phyloP scores from a whole-genome alignment of 2,888 invertebrate genomes.

The Drosophila colorata region DNA sequence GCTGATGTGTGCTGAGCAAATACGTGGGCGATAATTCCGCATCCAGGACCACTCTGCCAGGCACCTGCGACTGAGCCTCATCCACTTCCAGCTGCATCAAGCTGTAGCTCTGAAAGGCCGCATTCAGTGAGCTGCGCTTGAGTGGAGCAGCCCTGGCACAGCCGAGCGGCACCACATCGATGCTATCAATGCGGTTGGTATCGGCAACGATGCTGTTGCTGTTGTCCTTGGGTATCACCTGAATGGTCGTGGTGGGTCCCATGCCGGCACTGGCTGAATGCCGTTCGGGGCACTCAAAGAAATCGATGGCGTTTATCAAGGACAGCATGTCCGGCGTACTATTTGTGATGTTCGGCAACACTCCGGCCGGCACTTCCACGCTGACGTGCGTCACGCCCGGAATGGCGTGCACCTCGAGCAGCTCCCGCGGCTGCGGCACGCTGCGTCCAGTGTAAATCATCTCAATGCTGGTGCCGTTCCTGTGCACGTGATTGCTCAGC shows the following conservation, averaged over 20 bases:
- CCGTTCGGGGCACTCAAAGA: not conserved
- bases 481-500: not conserved
- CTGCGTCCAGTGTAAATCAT: constrained; percentile 34
- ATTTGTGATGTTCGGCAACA: no score
- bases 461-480: constrained; percentile 23
- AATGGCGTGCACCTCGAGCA: not conserved
- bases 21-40: constrained; percentile 4
- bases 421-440: constrained; percentile 2
- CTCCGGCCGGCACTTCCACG: no score
- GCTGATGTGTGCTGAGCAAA: constrained; percentile 11
- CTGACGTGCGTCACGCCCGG: no score
- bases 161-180: constrained; percentile 30
- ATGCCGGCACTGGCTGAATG: not conserved
- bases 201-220: not conserved
- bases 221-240: constrained; percentile 13
- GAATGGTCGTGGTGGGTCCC: constrained; percentile 15
- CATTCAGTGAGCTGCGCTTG: constrained; percentile 8
- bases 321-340: no score
- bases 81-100: constrained; percentile 6
- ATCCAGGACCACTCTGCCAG: not conserved
- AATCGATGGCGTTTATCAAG: no score
- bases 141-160: not conserved
- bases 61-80: not conserved
- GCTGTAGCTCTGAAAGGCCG: not conserved
- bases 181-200: not conserved